Evolutionary conservation across 2,888 invertebrate species (phyloP), one percentile per base, ranked within the genome.

Genomic region (Temnothorax ravouxi): DNA sequence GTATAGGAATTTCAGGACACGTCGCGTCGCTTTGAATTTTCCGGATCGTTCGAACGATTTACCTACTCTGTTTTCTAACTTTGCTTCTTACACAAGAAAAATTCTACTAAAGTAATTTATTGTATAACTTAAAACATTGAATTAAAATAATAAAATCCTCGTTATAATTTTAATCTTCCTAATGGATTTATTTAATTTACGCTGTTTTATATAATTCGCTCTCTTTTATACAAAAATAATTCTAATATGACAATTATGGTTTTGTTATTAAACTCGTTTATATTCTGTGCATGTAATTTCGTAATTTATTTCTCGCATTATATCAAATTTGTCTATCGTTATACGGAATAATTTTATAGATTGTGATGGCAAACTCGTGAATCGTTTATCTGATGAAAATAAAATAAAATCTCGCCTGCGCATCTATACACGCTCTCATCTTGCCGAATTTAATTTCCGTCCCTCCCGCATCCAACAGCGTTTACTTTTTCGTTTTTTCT

Each of bases 401-500:
- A 52, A 64, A 67, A 67, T 56, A 56, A 67, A 77, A 77, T 77
- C 25, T 38, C 5, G 29, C 15, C 13, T 77, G 38, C 34, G 38
- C 38, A 38, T 64, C 34, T 41, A 76, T 15, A 5, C 50, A 50
- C 34, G n/a, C 25, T 76, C 56, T 69, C 64, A 21, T 69, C 61
- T 79, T 71, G 50, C 54, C 62, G n/a, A 62, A 62, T 75, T 76
- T 77, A 83, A 82, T 75, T 86, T 85, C 77, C 84, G 47, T 79
- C 66, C 52, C 62, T 71, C 21, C 72, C 64, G 52, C 29, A 61
- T 77, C 15, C 54, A 8, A 62, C 44, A 15, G n/a, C 74, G 61
- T 62, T 83, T 64, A 69, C 52, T 84, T 75, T 67, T 76, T 83
- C 75, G 72, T 88, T 88, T 83, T 83, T 76, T 77, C 44, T 82